These are phyloP conservation scores for Lordiphosa mommai DNA, from an alignment of 1,140 invertebrate species.

Conservation along the genomic window DNA sequence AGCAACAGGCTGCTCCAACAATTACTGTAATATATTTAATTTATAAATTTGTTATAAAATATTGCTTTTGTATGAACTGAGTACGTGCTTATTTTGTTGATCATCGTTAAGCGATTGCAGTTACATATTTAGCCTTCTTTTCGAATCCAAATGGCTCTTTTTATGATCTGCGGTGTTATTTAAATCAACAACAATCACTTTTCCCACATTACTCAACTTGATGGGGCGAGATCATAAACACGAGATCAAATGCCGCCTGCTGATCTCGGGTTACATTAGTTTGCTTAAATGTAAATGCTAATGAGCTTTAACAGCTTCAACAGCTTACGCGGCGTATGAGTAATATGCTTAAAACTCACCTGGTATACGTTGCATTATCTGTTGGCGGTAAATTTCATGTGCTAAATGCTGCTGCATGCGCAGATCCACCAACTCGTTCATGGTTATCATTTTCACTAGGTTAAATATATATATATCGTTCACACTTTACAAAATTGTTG, in stretches of 20 bases:
- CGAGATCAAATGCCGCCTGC: slow-evolving; percentile 17
- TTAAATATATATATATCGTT: slow-evolving; percentile 36
- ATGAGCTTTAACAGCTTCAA: slow-evolving; percentile 53
- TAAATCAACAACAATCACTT: slow-evolving; percentile 31
- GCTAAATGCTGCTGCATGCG: slow-evolving; percentile 78
- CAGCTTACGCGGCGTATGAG: slow-evolving; percentile 20
- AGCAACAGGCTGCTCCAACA: too few relatives aligned
- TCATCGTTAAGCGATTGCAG: too few relatives aligned
- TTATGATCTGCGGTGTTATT: too few relatives aligned
- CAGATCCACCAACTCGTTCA: slow-evolving; percentile 79
- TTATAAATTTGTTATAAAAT: too few relatives aligned
- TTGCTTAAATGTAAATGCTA: slow-evolving; percentile 47
- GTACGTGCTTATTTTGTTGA: too few relatives aligned
- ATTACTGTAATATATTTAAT: too few relatives aligned
- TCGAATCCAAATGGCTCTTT: too few relatives aligned
- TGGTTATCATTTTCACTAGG: slow-evolving; percentile 61
- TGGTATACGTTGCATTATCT: slow-evolving; percentile 79
- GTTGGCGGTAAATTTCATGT: slow-evolving; percentile 78
- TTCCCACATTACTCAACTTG: slow-evolving; percentile 68
- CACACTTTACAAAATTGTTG: slow-evolving; percentile 37
- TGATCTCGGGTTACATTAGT: slow-evolving; percentile 5
- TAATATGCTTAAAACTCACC: slow-evolving; percentile 51
- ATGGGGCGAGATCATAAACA: slow-evolving; percentile 46
- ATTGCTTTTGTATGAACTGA: too few relatives aligned
- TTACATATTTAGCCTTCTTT: too few relatives aligned